Conservation (phyloP, 35 echinoderm and acorn worm species). For the Eucidaris tribuloides region DNA sequence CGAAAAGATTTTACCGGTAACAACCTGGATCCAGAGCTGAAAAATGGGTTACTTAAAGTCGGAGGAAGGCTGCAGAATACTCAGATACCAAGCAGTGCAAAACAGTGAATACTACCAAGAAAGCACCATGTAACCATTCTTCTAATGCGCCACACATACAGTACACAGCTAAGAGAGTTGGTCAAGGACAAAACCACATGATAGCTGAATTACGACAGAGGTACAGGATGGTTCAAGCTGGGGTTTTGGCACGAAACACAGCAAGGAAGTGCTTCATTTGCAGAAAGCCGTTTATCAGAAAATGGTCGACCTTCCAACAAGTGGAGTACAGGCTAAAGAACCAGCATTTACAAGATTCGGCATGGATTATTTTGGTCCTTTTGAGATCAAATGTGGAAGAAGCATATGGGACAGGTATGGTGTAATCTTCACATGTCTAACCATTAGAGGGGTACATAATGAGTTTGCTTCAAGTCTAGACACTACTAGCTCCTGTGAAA, state of each 20-base stretch:
- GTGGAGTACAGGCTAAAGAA: background rate
- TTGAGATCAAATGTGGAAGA: slow-evolving; percentile 41
- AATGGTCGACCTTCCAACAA: slow-evolving; percentile 43
- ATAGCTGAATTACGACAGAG: slow-evolving; percentile 22
- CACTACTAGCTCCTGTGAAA: slow-evolving; percentile 28
- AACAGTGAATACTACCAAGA: slow-evolving; percentile 46
- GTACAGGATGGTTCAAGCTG: no score
- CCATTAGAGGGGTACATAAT: slow-evolving; percentile 65
- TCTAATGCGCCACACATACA: slow-evolving; percentile 32
- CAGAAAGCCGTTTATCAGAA: slow-evolving; percentile 14
- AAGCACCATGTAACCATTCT: slow-evolving; percentile 45
- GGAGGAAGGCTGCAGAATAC: slow-evolving; percentile 52
- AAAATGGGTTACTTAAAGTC: slow-evolving; percentile 32
- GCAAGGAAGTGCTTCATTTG: no score
- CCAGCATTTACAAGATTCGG: slow-evolving; percentile 28
- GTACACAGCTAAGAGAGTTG: slow-evolving; percentile 28
- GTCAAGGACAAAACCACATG: slow-evolving; percentile 43
- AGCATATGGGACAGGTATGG: slow-evolving; percentile 25
- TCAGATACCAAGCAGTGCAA: slow-evolving; percentile 32
- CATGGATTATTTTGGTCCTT: slow-evolving; percentile 56
- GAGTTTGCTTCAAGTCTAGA: slow-evolving; percentile 61
- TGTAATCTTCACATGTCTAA: slow-evolving; percentile 53
- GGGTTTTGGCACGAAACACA: background rate
- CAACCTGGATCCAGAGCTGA: background rate
- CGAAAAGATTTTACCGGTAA: background rate